Conservation (phyloP, 2,113 vertebrate species). For the Petromus typicus region DNA sequence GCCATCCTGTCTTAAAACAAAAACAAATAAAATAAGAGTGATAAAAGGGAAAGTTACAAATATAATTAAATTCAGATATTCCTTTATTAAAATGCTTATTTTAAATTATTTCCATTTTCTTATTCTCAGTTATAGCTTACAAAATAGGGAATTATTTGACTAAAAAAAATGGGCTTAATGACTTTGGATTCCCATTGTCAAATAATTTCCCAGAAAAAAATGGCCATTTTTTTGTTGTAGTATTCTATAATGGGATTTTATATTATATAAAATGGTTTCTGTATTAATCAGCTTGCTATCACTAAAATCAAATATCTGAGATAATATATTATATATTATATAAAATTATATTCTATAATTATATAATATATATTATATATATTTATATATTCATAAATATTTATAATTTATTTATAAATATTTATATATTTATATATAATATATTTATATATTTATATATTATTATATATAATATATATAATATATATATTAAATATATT, state of each 20-base stretch:
- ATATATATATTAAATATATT: too few species aligned
- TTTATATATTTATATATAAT: too few species aligned
- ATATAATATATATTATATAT: too few species aligned
- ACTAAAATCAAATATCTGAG: not conserved
- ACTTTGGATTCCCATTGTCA: conserved; percentile 45
- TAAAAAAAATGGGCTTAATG: conserved; percentile 24
- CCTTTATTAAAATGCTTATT: not conserved
- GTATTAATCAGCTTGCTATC: not conserved
- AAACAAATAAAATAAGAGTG: not conserved
- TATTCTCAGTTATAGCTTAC: not conserved
- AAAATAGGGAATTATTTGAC: not conserved
- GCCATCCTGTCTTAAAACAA: not conserved
- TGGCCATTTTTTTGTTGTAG: conserved; percentile 11
- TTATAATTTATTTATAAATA: too few species aligned
- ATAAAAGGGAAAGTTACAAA: not conserved
- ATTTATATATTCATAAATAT: too few species aligned
- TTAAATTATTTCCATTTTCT: conserved; percentile 46
- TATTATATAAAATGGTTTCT: not conserved
- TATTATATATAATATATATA: too few species aligned
- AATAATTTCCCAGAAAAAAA: conserved; percentile 23
- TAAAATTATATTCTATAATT: too few species aligned
- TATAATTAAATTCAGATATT: conserved; percentile 29
- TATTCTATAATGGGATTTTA: conserved; percentile 18
- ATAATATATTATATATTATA: too few species aligned
- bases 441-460: too few species aligned